These are phyloP conservation scores for Orientallactaga sibirica DNA, from an alignment of 2,797 vertebrate species.

Conservation along the genomic window DNA sequence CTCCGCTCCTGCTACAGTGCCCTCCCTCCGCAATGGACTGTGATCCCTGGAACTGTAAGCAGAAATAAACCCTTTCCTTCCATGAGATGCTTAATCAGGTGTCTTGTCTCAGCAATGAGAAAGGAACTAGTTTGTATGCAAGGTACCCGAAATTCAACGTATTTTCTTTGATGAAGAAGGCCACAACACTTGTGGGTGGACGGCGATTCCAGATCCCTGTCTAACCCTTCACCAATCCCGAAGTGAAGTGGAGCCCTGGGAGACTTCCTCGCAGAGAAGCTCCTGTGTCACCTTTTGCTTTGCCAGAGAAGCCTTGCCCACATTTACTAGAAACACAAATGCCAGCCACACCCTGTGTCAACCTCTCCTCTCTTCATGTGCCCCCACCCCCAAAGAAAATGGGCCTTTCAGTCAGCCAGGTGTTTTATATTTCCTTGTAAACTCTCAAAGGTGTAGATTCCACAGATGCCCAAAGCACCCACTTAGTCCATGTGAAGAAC, in stretches of 20 bases:
- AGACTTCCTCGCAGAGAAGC: fast-evolving
- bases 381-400: neutral
- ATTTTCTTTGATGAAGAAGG: neutral
- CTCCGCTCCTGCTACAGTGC: too few relatives aligned
- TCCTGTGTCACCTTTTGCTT: neutral
- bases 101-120: too few relatives aligned
- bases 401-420: neutral
- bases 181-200: neutral
- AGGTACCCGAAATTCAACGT: neutral
- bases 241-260: neutral
- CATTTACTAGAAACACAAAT: neutral
- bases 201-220: fast-evolving
- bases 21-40: too few relatives aligned
- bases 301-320: neutral
- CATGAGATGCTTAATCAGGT: too few relatives aligned
- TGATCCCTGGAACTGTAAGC: too few relatives aligned
- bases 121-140: neutral
- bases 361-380: too few relatives aligned
- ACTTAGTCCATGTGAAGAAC: neutral
- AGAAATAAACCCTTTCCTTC: too few relatives aligned
- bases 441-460: neutral
- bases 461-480: neutral
- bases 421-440: neutral
- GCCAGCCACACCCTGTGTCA: neutral
- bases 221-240: neutral